Percentiles rank a stretch among this genome's conserved stretches.
Conservation (phyloP, 2,113 vertebrate species). For the Peromyscus polionotus region DNA sequence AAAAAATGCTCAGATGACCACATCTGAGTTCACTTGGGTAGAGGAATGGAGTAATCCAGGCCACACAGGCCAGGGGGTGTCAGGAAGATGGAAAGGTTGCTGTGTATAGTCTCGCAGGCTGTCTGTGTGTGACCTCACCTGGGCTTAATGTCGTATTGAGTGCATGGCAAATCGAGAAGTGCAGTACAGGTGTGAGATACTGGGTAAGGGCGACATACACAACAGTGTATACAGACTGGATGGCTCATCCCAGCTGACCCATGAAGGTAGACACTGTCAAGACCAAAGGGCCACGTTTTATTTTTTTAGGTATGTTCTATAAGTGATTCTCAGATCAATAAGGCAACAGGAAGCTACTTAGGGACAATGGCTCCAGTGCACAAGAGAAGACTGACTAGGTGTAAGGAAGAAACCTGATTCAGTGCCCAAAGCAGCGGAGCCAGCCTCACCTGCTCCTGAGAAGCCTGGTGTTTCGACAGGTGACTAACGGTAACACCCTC, state of each 20-base stretch:
- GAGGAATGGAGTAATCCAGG: too few species aligned
- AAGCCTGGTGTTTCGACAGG: background rate
- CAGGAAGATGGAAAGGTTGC: background rate
- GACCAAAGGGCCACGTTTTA: background rate
- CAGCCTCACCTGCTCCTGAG: background rate
- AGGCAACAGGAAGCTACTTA: background rate
- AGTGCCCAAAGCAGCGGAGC: background rate
- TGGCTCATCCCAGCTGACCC: background rate
- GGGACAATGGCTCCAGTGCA: background rate
- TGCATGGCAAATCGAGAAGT: too few species aligned
- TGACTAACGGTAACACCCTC: background rate
- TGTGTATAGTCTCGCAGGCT: background rate
- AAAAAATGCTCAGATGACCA: background rate
- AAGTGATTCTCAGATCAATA: background rate
- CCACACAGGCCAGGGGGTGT: rapidly evolving
- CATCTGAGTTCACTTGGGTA: background rate
- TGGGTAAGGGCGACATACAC: background rate
- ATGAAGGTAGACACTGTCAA: background rate
- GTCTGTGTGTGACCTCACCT: background rate
- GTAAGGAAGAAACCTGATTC: background rate
- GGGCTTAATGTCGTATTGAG: background rate
- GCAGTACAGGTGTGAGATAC: background rate
- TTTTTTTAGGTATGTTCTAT: background rate
- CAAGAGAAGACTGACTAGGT: background rate
- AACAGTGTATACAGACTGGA: background rate